Evolutionary conservation across 2,888 invertebrate genomes (phyloP).

Genomic region (Stenodera caucasica): DNA sequence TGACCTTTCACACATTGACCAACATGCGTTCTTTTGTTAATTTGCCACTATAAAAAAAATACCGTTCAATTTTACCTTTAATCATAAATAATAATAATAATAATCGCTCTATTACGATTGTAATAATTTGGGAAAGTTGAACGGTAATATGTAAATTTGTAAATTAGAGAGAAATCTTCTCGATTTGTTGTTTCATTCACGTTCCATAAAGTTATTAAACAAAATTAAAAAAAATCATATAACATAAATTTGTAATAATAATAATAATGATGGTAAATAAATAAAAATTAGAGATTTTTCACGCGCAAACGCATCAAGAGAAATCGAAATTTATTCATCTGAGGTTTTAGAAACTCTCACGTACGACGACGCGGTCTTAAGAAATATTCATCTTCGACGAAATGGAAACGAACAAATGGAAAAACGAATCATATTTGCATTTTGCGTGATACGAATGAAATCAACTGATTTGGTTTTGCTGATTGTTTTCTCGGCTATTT

Average conservation of each 20-base stretch:
- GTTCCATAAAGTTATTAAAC: conserved; percentile 2
- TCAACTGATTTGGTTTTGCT: conserved; percentile 1
- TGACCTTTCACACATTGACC: not conserved
- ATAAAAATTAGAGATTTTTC: conserved; percentile 12
- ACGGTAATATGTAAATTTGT: not conserved
- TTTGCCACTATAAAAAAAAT: not conserved
- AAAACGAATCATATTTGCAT: conserved; percentile 16
- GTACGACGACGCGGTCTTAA: conserved; percentile 11
- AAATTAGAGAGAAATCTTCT: conserved; percentile 2
- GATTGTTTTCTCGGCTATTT: conserved; percentile 4
- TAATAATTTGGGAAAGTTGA: conserved; percentile 1
- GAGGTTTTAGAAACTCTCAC: conserved; percentile 18
- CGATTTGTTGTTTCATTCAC: not conserved
- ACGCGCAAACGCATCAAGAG: conserved; percentile 18
- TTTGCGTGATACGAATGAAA: conserved; percentile 16
- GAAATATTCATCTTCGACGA: conserved; percentile 17
- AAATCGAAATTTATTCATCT: conserved; percentile 22
- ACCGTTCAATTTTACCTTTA: not conserved
- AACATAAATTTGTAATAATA: not conserved
- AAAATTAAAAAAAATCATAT: not conserved
- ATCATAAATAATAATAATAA: not conserved
- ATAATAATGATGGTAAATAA: not conserved
- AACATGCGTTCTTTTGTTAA: not conserved
- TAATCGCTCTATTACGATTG: not conserved
- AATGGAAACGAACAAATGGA: conserved; percentile 9